These are phyloP conservation scores for Sorex maritimensis DNA, from an alignment of 2,797 vertebrate species.

Conservation along the genomic window DNA sequence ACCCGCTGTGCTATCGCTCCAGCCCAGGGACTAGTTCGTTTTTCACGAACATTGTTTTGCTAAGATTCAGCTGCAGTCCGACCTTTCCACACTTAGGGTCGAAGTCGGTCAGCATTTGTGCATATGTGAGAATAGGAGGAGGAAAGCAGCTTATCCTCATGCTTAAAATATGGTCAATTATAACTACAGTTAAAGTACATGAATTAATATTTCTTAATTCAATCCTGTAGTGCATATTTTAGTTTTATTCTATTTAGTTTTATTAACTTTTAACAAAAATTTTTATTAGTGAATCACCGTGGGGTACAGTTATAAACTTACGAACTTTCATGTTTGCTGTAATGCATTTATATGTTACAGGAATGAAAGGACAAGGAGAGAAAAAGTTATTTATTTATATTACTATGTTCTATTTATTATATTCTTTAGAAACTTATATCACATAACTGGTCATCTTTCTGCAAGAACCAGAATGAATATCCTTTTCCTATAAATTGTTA, in stretches of 20 bases:
- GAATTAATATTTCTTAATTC: constrained; percentile 43
- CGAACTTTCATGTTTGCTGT: background rate
- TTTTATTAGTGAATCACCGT: too few relatives aligned
- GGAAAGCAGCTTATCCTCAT: constrained; percentile 18
- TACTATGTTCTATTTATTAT: background rate
- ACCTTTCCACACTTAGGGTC: too few relatives aligned
- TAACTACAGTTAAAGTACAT: constrained; percentile 38
- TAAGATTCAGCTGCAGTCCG: too few relatives aligned
- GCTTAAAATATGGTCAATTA: background rate
- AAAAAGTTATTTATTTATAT: constrained; percentile 28
- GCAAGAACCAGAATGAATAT: background rate
- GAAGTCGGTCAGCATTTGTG: too few relatives aligned
- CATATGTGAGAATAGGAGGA: background rate
- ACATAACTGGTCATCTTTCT: background rate
- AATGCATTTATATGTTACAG: constrained; percentile 4
- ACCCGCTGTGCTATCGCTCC: too few relatives aligned
- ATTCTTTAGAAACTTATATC: too few relatives aligned
- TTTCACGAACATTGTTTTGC: too few relatives aligned
- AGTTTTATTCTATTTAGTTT: too few relatives aligned
- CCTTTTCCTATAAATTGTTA: constrained; percentile 40
- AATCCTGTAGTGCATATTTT: constrained; percentile 11
- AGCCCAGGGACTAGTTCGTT: too few relatives aligned
- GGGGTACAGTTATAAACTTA: too few relatives aligned
- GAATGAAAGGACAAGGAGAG: constrained; percentile 28
- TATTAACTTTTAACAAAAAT: too few relatives aligned